Percentiles rank a stretch among this genome's conserved stretches.
These are phyloP conservation scores for Notothenia rossii DNA, from an alignment of 2,113 vertebrate genomes.

Conservation along the genomic window DNA sequence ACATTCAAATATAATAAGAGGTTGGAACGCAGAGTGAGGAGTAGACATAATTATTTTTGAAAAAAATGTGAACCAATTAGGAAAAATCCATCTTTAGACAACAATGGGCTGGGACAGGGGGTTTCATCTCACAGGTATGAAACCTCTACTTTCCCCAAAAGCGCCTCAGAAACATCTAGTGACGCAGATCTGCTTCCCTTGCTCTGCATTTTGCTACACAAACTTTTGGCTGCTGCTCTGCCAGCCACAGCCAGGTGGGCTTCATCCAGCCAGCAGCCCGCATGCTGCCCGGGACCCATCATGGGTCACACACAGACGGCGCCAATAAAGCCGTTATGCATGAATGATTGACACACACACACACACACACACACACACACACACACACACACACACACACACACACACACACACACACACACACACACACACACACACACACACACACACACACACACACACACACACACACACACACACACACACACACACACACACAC, in stretches of 20 bases:
- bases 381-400: conserved; percentile 42
- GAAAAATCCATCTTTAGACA: not conserved
- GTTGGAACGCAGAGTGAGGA: not conserved
- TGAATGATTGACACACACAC: conserved; percentile 44
- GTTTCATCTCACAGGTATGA: conserved; percentile 2
- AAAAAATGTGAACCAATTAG: too few species aligned
- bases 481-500: conserved; percentile 53
- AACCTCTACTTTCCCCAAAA: not conserved
- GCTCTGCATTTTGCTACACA: conserved; percentile 60
- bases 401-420: conserved; percentile 56
- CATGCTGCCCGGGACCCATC: conserved; percentile 51
- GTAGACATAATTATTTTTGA: not conserved
- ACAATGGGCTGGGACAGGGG: not conserved
- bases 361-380: conserved; percentile 53
- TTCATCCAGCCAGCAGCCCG: conserved; percentile 68
- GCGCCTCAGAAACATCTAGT: conserved; percentile 15
- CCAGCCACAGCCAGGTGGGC: conserved; percentile 65
- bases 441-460: conserved; percentile 42
- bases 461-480: conserved; percentile 56
- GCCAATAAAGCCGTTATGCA: conserved; percentile 61
- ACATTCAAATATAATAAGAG: not conserved
- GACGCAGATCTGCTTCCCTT: conserved; percentile 54
- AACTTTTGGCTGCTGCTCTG: conserved; percentile 55
- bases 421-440: conserved; percentile 53
- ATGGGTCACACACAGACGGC: conserved; percentile 34